Evolutionary conservation across 30 jellyfish, hydroid and myxozoan genomes (phyloP), one percentile per base, ranked within the genome.

Genomic region (Mastigias papua): DNA sequence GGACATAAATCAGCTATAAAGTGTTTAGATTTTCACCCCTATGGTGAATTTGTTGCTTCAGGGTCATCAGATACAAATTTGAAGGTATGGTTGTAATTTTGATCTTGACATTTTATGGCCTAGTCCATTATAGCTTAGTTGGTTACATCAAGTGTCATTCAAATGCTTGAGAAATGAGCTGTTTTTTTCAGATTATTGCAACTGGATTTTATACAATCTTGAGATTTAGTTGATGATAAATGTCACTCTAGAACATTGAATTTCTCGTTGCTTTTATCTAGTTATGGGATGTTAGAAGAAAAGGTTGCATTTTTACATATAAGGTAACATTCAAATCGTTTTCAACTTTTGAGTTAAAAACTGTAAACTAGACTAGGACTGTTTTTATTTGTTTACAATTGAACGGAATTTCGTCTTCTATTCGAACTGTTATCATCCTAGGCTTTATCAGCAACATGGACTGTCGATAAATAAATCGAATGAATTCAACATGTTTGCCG

Each of bases 1-100:
- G 99, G 99, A 21, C 99, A 95, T 84, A 95, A 95, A 81, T 96
- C 99, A 20, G 89, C 89, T 21, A 89, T 95, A n/a, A 89, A 86
- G 70, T 63, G 98, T 51, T 51, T 95, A 76, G 99, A 95, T 49
- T 95, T 95, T 30, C 99, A 95, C 61, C 99, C 99, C 4, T 95
- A 95, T 90, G 99, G 99, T 33, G 99, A 95, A 8, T 95, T 95
- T 75, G 97, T 95, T 34, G 99, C 99, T 3, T 95, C 99, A 20
- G 99, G 99, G 16, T 95, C 99, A n/a, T 81, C 95, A 21, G 99
- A 95, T 73, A 95, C 99, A 34, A 95, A 90, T 25, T 89, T 95
- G 48, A 96, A 94, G 97, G 99, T 95, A 73, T 29, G 84, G n/a
- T n/a, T 58, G 21, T 17, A 5, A 58, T 58, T 58, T 58, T 28